phyloP scores from a whole-genome alignment of 2,113 vertebrate species.

The Tiliqua scincoides region DNA sequence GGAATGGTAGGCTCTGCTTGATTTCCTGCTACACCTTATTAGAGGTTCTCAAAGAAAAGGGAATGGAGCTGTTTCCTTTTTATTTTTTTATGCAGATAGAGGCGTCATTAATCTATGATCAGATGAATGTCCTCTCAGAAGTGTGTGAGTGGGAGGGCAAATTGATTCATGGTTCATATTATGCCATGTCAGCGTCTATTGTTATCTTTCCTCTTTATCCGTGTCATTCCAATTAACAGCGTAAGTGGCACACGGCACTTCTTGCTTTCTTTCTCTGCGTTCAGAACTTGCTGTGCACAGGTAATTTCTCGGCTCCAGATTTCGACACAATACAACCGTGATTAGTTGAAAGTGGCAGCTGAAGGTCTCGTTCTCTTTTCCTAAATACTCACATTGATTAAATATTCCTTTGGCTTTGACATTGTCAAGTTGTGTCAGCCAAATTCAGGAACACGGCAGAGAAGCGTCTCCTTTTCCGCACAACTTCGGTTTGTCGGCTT shows the following conservation, averaged over 20 bases:
- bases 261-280: conserved; percentile 52
- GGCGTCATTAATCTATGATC: conserved; percentile 18
- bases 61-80: rapidly evolving
- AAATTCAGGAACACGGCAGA: conserved; percentile 18
- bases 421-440: conserved; percentile 2
- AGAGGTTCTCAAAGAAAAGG: rapidly evolving
- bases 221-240: conserved; percentile 74
- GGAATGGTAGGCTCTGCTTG: rapidly evolving
- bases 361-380: conserved; percentile 14
- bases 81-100: neutral
- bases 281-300: conserved; percentile 49
- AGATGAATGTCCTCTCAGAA: conserved; percentile 60
- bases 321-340: conserved; percentile 55
- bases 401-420: conserved; percentile 38
- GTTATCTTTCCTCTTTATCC: conserved; percentile 56
- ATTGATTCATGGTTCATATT: conserved; percentile 65
- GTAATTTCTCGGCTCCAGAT: conserved; percentile 64
- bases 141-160: conserved; percentile 62
- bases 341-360: conserved; percentile 48
- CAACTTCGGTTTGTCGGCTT: neutral
- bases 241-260: conserved; percentile 49
- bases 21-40: neutral
- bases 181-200: conserved; percentile 56
- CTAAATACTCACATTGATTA: conserved; percentile 29
- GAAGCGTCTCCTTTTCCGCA: neutral